A percentile compares a stretch with the other conserved stretches of the same genome.
Evolutionary conservation across 2,888 invertebrate genomes (phyloP).

Genomic region (Drosophila testacea): DNA sequence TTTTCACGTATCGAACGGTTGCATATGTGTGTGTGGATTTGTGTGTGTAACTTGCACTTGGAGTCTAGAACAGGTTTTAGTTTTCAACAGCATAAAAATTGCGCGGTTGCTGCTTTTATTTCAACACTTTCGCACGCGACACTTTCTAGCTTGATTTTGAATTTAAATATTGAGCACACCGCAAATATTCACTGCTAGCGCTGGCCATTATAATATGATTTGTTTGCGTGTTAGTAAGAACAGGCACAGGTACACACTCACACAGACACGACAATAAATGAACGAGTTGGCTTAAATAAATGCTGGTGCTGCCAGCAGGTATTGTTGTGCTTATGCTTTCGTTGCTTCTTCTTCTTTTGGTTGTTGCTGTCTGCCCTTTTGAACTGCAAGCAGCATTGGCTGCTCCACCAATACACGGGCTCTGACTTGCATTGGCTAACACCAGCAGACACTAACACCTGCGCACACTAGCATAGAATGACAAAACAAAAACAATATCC

Average conservation of each 20-base stretch:
- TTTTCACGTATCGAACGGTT: constrained; percentile 29
- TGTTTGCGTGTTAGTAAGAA: constrained; percentile 54
- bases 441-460: constrained; percentile 62
- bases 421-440: constrained; percentile 64
- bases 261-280: constrained; percentile 21
- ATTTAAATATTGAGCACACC: constrained; percentile 70
- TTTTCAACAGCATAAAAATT: constrained; percentile 52
- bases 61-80: constrained; percentile 73
- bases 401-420: constrained; percentile 55
- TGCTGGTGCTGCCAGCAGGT: constrained; percentile 30
- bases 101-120: constrained; percentile 41
- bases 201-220: constrained; percentile 55
- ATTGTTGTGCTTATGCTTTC: constrained; percentile 44
- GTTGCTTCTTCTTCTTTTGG: constrained; percentile 37
- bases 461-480: constrained; percentile 54
- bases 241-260: constrained; percentile 24
- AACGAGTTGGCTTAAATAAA: constrained; percentile 67
- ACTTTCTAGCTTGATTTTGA: constrained; percentile 70
- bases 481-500: constrained; percentile 52
- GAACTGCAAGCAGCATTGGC: constrained; percentile 74
- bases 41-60: constrained; percentile 67
- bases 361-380: constrained; percentile 64
- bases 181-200: constrained; percentile 29
- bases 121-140: constrained; percentile 78
- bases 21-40: constrained; percentile 29